Percentiles rank a stretch among this genome's conserved stretches.
Evolutionary conservation across 1,140 invertebrate species (phyloP).

Genomic region (Pseudomyrmex flavicornis): DNA sequence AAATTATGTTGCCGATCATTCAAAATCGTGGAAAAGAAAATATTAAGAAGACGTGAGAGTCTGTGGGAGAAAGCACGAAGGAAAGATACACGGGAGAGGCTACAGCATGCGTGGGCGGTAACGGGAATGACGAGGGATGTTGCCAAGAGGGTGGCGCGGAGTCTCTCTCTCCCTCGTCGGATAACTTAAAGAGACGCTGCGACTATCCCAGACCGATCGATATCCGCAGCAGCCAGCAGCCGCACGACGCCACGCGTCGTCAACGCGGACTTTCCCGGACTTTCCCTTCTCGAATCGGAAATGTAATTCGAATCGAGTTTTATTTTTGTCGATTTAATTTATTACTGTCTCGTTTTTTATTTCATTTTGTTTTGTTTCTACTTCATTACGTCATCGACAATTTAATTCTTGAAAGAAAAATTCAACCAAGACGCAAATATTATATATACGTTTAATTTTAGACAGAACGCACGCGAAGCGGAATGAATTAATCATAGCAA

Average conservation of each 20-base stretch:
- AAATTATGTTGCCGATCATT: conserved; percentile 19
- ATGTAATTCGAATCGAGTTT: conserved; percentile 5
- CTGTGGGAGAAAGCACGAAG: conserved; percentile 21
- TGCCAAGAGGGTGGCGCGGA: conserved; percentile 55
- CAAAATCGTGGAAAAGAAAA: conserved; percentile 16
- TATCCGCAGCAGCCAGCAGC: conserved; percentile 77
- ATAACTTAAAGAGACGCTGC: conserved; percentile 85
- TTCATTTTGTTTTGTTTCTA: background rate
- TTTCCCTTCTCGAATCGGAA: background rate
- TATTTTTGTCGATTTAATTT: background rate
- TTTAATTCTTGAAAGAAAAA: background rate
- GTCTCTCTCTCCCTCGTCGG: conserved; percentile 68
- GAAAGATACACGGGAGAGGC: background rate
- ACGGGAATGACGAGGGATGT: conserved; percentile 11
- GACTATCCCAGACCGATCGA: conserved; percentile 81
- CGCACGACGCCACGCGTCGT: conserved; percentile 60
- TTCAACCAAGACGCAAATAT: background rate
- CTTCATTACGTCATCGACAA: background rate
- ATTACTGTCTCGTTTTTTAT: background rate
- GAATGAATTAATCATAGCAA: conserved; percentile 32
- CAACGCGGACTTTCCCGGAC: conserved; percentile 45
- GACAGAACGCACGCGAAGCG: background rate
- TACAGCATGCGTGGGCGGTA: conserved; percentile 47
- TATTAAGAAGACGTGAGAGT: background rate
- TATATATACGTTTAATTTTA: conserved; percentile 10